phyloP scores from a whole-genome alignment of 2,113 vertebrate genomes.

The Salvelinus sp. region DNA sequence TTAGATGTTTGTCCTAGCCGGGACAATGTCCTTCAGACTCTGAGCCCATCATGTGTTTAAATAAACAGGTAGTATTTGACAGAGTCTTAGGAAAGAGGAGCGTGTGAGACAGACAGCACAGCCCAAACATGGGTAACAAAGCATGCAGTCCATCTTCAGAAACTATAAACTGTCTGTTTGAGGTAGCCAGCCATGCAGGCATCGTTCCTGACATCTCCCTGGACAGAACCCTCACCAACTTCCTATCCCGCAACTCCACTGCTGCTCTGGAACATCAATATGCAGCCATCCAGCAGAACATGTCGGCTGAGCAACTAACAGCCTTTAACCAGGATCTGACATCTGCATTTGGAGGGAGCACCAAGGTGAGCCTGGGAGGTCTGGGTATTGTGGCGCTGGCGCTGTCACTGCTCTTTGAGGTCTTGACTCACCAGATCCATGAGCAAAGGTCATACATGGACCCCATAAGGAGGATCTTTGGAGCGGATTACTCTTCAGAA shows the following conservation, averaged over 20 bases:
- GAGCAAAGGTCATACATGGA: neutral
- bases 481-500: conserved; percentile 60
- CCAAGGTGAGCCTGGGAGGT: conserved; percentile 59
- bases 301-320: conserved; percentile 57
- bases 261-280: conserved; percentile 63
- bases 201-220: conserved; percentile 72
- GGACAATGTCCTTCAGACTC: no score
- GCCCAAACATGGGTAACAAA: neutral
- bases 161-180: conserved; percentile 68
- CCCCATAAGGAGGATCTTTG: conserved; percentile 56
- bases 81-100: neutral
- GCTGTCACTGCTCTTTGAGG: conserved; percentile 70
- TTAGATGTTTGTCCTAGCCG: no score
- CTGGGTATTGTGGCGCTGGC: conserved; percentile 63
- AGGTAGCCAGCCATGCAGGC: conserved; percentile 56
- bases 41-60: no score
- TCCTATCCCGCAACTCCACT: conserved; percentile 70
- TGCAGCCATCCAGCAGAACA: conserved; percentile 46
- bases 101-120: neutral
- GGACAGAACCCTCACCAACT: conserved; percentile 62
- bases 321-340: conserved; percentile 55
- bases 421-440: conserved; percentile 50
- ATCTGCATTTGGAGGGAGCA: conserved; percentile 44
- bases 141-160: conserved; percentile 62
- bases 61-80: neutral